A percentile compares a stretch with the other conserved stretches of the same genome.
Evolutionary conservation across 2,113 vertebrate genomes (phyloP).

Genomic region (Athene cunicularia): DNA sequence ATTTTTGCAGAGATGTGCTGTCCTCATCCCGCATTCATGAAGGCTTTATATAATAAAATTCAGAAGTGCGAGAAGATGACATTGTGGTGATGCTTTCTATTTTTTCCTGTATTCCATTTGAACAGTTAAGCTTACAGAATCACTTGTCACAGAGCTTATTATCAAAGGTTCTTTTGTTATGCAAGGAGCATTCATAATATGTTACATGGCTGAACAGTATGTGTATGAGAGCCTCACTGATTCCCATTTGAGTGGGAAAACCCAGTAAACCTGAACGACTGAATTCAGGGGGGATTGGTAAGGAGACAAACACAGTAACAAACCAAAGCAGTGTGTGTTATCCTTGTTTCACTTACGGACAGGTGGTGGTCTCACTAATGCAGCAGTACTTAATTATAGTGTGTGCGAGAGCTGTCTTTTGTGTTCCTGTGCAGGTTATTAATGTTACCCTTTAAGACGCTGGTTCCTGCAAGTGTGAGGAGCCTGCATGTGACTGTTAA

Average conservation of each 20-base stretch:
- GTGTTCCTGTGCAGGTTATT: not conserved
- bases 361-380: not conserved
- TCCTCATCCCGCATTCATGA: not conserved
- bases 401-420: not conserved
- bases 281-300: not conserved
- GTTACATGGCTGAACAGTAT: not conserved
- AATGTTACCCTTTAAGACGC: not conserved
- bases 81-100: not conserved
- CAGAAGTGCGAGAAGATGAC: not conserved
- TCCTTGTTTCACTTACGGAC: not conserved
- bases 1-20: constrained; percentile 26
- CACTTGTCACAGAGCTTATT: not conserved
- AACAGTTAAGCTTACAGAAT: not conserved
- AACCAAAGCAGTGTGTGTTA: not conserved
- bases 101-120: not conserved
- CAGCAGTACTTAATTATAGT: not conserved
- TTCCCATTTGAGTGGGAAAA: not conserved
- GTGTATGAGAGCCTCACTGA: not conserved
- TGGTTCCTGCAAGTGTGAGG: not conserved
- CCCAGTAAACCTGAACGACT: not conserved
- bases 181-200: not conserved
- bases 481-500: not conserved
- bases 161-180: not conserved
- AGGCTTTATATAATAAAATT: not conserved
- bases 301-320: not conserved